Evolutionary conservation across 1,140 invertebrate species (phyloP).

Genomic region (Drosophila sproati): DNA sequence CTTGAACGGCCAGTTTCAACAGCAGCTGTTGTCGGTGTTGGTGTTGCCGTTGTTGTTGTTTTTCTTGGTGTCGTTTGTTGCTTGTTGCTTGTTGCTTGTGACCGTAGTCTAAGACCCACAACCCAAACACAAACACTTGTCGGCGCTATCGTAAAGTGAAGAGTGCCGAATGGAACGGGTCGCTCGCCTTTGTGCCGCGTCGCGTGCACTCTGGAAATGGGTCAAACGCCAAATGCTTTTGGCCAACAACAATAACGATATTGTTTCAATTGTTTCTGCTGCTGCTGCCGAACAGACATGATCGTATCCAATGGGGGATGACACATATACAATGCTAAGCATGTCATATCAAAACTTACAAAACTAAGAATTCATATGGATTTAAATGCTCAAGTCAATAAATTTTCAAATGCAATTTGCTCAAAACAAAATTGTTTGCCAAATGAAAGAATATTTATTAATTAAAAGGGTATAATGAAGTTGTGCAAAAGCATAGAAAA

Average conservation of each 20-base stretch:
- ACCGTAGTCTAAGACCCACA: constrained; percentile 39
- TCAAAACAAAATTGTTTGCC: no score
- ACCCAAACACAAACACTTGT: constrained; percentile 68
- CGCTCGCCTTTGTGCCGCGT: constrained; percentile 54
- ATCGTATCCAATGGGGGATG: background rate
- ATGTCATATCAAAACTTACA: background rate
- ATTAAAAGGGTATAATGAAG: no score
- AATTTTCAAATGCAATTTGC: no score
- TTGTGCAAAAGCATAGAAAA: no score
- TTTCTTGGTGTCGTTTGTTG: constrained; percentile 24
- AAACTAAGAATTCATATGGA: no score
- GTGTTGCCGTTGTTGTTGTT: constrained; percentile 12
- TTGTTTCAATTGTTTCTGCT: constrained; percentile 61
- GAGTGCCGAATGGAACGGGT: constrained; percentile 45
- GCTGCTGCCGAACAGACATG: constrained; percentile 16
- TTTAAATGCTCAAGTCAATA: no score
- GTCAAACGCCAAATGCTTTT: constrained; percentile 56
- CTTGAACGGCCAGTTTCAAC: constrained; percentile 66
- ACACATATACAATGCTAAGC: background rate
- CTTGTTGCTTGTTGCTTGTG: constrained; percentile 8
- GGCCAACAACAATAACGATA: constrained; percentile 43
- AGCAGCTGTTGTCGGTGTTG: constrained; percentile 38
- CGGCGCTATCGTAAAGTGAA: constrained; percentile 63
- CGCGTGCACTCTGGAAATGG: constrained; percentile 75
- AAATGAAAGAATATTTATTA: no score